Percentiles rank a stretch among this genome's conserved stretches.
Conservation (phyloP, 37 sponge, comb jelly and placozoan species). For the Dysidea cf. avara region DNA sequence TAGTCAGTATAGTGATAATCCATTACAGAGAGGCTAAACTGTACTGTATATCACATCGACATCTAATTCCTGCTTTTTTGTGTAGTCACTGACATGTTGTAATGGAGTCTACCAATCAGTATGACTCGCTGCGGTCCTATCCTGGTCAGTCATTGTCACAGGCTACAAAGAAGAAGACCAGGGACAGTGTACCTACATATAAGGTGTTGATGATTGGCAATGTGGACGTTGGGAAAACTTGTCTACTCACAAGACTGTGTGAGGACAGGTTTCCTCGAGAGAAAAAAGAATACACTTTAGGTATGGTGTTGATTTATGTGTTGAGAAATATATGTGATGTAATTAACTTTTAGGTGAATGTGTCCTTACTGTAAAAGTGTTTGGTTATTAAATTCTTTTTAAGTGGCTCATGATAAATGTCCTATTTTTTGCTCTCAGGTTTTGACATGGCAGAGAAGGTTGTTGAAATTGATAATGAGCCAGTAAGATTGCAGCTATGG, state of each 20-base stretch:
- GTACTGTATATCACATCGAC: too few species aligned
- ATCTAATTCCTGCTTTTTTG: too few species aligned
- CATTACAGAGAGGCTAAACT: too few species aligned
- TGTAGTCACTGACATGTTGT: too few species aligned
- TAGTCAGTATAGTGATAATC: too few species aligned
- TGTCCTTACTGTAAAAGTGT: background rate
- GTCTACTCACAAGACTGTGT: conserved; percentile 61
- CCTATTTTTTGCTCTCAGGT: conserved; percentile 6
- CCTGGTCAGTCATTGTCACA: conserved; percentile 1
- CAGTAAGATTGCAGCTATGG: conserved; percentile 63
- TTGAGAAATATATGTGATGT: background rate
- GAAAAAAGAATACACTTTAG: conserved; percentile 56
- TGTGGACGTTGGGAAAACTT: conserved; percentile 69
- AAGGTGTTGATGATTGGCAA: conserved; percentile 71
- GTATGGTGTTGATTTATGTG: conserved; percentile 15
- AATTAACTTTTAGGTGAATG: background rate
- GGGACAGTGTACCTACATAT: background rate
- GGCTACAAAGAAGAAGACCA: background rate
- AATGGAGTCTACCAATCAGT: too few species aligned
- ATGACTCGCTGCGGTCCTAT: background rate
- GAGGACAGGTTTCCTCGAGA: conserved; percentile 63
- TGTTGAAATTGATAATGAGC: conserved; percentile 52
- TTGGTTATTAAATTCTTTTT: background rate
- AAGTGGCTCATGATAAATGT: background rate
- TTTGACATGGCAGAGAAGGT: conserved; percentile 79